These are phyloP conservation scores for Strigamia maritima DNA, from an alignment of 2,888 invertebrate genomes.

Conservation along the genomic window DNA sequence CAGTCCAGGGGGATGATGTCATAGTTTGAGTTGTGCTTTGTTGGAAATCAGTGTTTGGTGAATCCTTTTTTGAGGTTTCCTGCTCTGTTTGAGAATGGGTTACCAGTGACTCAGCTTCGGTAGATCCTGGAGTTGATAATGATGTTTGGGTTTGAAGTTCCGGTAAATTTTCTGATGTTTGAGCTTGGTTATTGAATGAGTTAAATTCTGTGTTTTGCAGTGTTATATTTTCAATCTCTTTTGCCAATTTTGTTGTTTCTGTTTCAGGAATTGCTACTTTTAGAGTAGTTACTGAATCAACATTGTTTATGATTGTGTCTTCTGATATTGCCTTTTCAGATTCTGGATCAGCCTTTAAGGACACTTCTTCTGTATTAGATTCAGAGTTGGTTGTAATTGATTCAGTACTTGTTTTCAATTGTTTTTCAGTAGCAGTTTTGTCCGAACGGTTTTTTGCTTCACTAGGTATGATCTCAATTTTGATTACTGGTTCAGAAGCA, in stretches of 20 bases:
- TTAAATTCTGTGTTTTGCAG: not conserved
- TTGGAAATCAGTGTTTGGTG: not conserved
- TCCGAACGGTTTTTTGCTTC: not conserved
- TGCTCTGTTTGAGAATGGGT: not conserved
- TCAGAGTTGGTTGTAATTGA: not conserved
- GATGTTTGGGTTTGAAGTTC: too few relatives aligned
- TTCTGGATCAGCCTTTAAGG: not conserved
- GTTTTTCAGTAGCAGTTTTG: not conserved
- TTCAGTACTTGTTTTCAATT: not conserved
- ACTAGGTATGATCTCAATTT: constrained; percentile 12
- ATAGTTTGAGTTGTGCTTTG: constrained; percentile 13
- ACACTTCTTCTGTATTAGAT: not conserved
- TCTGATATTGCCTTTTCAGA: not conserved
- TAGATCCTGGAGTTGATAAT: not conserved
- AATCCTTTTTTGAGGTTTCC: not conserved
- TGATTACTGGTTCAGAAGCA: not conserved
- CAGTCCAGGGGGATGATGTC: constrained; percentile 16
- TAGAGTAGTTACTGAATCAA: not conserved
- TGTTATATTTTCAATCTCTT: too few relatives aligned
- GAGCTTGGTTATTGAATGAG: not conserved
- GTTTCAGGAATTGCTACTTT: not conserved
- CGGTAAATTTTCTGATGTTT: not conserved
- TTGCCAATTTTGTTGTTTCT: too few relatives aligned
- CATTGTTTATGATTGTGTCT: not conserved
- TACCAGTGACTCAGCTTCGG: not conserved